These are phyloP conservation scores for Operophtera brumata DNA, from an alignment of 2,888 invertebrate genomes.

Conservation along the genomic window DNA sequence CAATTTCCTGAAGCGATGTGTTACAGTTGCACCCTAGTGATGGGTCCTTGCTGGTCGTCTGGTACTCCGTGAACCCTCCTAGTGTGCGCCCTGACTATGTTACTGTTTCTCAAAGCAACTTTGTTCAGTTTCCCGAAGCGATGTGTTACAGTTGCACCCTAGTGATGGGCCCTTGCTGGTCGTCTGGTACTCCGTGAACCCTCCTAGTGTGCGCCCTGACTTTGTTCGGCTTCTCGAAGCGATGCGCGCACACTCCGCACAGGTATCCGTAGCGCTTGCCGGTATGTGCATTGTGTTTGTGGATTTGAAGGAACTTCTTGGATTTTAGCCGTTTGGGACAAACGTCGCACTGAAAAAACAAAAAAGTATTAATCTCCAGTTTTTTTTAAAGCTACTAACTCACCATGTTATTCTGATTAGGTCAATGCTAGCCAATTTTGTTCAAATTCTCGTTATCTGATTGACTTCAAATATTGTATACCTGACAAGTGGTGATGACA, in stretches of 20 bases:
- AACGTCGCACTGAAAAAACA: constrained; percentile 60
- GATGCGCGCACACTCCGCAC: constrained; percentile 64
- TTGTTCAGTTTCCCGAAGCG: neutral
- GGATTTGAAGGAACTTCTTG: constrained; percentile 71
- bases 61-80: neutral
- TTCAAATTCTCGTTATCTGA: too few relatives aligned
- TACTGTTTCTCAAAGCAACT: neutral
- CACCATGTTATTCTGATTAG: too few relatives aligned
- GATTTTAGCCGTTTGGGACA: constrained; percentile 71
- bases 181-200: constrained; percentile 64
- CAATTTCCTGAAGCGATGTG: neutral
- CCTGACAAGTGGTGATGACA: too few relatives aligned
- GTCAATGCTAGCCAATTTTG: too few relatives aligned
- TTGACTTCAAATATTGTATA: too few relatives aligned
- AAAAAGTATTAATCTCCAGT: too few relatives aligned
- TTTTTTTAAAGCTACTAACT: too few relatives aligned
- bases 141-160: constrained; percentile 39
- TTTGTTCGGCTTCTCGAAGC: constrained; percentile 74
- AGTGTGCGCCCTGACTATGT: neutral
- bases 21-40: neutral
- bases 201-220: constrained; percentile 58
- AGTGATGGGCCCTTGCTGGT: constrained; percentile 58
- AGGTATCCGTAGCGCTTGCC: constrained; percentile 68
- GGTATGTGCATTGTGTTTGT: constrained; percentile 73
- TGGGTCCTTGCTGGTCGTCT: neutral